These are phyloP conservation scores for Standfussiana lucernea DNA, from an alignment of 2,888 invertebrate species.

Conservation along the genomic window DNA sequence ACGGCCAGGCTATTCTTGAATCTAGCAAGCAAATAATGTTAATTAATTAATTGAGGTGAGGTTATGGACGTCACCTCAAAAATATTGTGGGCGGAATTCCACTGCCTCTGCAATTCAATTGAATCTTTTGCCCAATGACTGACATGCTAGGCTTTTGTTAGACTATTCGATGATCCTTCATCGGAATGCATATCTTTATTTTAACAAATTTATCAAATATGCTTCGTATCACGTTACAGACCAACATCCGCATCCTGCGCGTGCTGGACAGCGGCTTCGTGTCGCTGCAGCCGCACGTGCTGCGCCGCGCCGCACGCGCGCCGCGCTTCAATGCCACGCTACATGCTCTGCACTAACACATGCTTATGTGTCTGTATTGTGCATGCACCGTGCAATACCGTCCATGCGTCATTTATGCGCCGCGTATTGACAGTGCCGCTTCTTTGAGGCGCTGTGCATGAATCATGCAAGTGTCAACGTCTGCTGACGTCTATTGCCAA, in stretches of 20 bases:
- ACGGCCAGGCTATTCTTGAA: background rate
- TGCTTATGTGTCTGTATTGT: background rate
- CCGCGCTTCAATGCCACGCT: slow-evolving; percentile 76
- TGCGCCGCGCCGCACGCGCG: slow-evolving; percentile 78
- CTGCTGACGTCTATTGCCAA: slow-evolving; percentile 50
- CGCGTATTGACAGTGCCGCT: background rate
- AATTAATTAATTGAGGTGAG: too few species aligned
- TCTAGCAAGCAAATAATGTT: background rate
- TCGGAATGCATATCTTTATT: background rate
- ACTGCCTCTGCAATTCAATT: background rate
- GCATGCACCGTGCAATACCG: background rate
- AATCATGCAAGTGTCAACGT: background rate
- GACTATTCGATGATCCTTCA: background rate
- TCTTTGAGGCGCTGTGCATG: background rate
- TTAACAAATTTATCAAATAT: background rate
- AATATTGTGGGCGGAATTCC: background rate
- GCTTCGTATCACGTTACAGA: slow-evolving; percentile 73
- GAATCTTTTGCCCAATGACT: too few species aligned
- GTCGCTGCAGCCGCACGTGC: slow-evolving; percentile 81
- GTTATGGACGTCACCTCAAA: too few species aligned
- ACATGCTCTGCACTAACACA: slow-evolving; percentile 70
- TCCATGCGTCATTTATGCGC: background rate
- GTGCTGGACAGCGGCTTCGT: slow-evolving; percentile 86
- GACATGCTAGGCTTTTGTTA: background rate
- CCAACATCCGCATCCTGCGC: slow-evolving; percentile 94